Base-by-base conservation (phyloP, 2,113 vertebrate species). In the Nycticebus coucang region DNA sequence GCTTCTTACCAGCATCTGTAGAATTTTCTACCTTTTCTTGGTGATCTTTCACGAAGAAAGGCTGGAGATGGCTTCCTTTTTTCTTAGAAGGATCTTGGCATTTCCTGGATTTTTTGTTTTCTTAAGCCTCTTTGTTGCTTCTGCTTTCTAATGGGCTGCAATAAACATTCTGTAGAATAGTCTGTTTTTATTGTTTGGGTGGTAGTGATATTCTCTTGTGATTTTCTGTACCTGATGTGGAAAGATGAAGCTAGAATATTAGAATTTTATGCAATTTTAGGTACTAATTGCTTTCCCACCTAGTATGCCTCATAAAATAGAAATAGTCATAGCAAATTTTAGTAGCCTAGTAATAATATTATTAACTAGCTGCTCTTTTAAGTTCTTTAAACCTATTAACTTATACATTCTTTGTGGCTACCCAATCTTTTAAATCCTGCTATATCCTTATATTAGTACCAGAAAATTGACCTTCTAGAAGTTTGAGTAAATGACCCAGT, bases 291-390 rank as follows among this genome's bases (percentile, higher is more conserved):
- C 30, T 87, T 91, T 78, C 62, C 92, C 24, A 68, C 12, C 22
- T 68, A 45, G 50, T 19, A 59, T 83, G 22, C 45, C 68, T 94
- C 75, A 87, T 21, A 89, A 80, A 81, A 80, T 41, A 50, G 72
- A 95, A 86, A 74, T 93, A 93, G 77, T 71, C 35, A 89, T 57
- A 80, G 45, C 24, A 79, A 86, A 71, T 28, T n/a, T 85, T 45
- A 75, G 30, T 83, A 75, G 30, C 78, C 87, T 83, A 87, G 19
- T 37, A 68, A 41, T 66, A 96, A 78, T 35, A 86, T 41, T 74
- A 87, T 22, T 45, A 80, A 74, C 77, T 75, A 85, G 59, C 33
- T 13, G 79, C 21, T 82, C 5, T 83, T 35, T 94, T 83, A 87
- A 79, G 22, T 19, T 74, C 68, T 78, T 71, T 45, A 84, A 68